Base-by-base conservation (phyloP, 2,797 vertebrate species). In the Lagodon rhomboides region DNA sequence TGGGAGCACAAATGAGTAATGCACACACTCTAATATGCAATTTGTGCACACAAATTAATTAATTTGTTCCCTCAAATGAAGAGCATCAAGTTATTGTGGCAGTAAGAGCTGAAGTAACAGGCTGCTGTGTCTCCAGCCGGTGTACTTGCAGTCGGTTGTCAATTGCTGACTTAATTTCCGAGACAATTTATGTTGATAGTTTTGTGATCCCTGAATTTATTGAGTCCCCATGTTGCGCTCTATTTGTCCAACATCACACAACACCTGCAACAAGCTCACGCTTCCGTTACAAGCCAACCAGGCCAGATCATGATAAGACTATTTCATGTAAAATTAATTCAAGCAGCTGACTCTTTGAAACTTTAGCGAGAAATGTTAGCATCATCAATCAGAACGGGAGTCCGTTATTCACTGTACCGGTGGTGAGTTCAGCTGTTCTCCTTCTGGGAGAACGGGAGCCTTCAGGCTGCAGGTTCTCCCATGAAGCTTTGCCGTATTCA, bases 401-500 rank as follows among this genome's bases (percentile, higher is more conserved):
- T 44, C 43, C 67, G 61, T 74, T 82, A 64, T 83, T 68, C 27
- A 75, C 66, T 68, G 41, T 54, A 58, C 2, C n/a, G 69, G 63
- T 72, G 69, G 17, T 5, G 44, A 56, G 49, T 79, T 76, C 53
- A 66, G 65, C 61, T 84, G 44, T 15, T 76, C 49, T 76, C 49
- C 70, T 64, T 83, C 16, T 50, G 65, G 79, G 79, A 71, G 47
- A 49, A 54, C 6, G 54, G 65, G 71, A 87, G 81, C 82, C 78
- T 87, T 89, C 69, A 70, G 68, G 71, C 80, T 89, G 81, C 67
- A 86, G 68, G 44, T 82, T 80, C 50, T 70, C 49, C 18, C 47
- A 70, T 49, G 58, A 75, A 89, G 72, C 72, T 81, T 75, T 86
- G 77, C 66, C 77, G 65, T 73, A 79, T 83, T 88, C 85, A 79